Evolutionary conservation across 1,140 invertebrate species (phyloP).

Genomic region (Amyelois transitella): DNA sequence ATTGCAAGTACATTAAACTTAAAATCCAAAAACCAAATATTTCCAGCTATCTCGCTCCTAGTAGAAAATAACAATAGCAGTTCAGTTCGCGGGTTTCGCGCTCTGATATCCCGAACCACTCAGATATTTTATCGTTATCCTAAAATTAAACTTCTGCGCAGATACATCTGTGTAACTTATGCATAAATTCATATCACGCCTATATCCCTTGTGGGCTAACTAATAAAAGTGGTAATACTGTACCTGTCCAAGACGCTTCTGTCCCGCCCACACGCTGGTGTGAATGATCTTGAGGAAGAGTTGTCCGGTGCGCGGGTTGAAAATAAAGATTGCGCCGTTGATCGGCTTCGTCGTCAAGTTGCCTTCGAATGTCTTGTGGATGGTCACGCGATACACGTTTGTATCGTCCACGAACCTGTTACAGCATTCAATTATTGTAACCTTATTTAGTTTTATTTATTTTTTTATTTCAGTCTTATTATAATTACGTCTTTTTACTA

Average conservation of each 20-base stretch:
- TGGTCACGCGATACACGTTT: slow-evolving; percentile 99
- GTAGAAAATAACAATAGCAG: too few relatives aligned
- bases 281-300: slow-evolving; percentile 99
- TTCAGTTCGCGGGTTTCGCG: too few relatives aligned
- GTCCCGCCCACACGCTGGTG: slow-evolving; percentile 99
- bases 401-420: slow-evolving; percentile 96
- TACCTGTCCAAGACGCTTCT: slow-evolving; percentile 90
- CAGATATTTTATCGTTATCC: too few relatives aligned
- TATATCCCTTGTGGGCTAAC: too few relatives aligned
- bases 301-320: slow-evolving; percentile 99
- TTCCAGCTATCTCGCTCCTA: too few relatives aligned
- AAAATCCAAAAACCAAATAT: too few relatives aligned
- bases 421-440: not conserved
- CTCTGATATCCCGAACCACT: too few relatives aligned
- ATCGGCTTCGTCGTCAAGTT: slow-evolving; percentile 99
- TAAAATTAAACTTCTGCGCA: too few relatives aligned
- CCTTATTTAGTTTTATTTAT: not conserved
- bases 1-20: too few relatives aligned
- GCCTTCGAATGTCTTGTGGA: slow-evolving; percentile 99
- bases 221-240: not conserved
- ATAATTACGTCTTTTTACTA: too few relatives aligned
- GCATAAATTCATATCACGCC: too few relatives aligned
- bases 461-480: not conserved
- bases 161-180: too few relatives aligned
- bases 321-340: slow-evolving; percentile 99